These are phyloP conservation scores for Tipula vernalis DNA, from an alignment of 2,888 invertebrate species.

Conservation along the genomic window DNA sequence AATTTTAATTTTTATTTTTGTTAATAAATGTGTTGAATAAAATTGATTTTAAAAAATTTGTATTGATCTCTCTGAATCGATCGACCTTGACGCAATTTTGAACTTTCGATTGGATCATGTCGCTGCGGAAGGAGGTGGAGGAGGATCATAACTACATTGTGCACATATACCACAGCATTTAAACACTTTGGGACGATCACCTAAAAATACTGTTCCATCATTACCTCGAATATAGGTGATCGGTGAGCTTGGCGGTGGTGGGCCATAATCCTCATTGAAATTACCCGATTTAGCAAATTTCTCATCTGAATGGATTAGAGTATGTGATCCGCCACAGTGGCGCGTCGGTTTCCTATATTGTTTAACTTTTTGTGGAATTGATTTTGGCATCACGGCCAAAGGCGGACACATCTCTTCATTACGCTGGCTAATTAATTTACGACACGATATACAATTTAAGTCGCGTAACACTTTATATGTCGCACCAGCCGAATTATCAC, in stretches of 20 bases:
- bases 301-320: conserved; percentile 21
- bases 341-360: conserved; percentile 11
- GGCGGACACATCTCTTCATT: not conserved
- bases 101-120: not conserved
- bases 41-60: not conserved
- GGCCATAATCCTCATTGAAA: conserved; percentile 21
- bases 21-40: not conserved
- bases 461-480: conserved; percentile 19
- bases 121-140: not conserved
- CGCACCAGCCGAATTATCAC: conserved; percentile 27
- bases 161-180: not conserved
- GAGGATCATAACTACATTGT: not conserved
- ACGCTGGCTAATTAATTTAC: conserved; percentile 22
- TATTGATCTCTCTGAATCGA: not conserved
- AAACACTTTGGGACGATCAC: not conserved
- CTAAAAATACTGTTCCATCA: not conserved
- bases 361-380: not conserved
- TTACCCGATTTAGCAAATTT: conserved; percentile 21
- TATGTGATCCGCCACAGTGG: conserved; percentile 19
- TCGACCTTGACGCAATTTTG: not conserved
- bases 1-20: not conserved
- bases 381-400: conserved; percentile 11
- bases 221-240: not conserved
- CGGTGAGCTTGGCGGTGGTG: not conserved
- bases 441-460: conserved; percentile 27